Evolutionary conservation across 2,888 invertebrate species (phyloP), one percentile per base, ranked within the genome.

Genomic region (Heliconius charithonia): DNA sequence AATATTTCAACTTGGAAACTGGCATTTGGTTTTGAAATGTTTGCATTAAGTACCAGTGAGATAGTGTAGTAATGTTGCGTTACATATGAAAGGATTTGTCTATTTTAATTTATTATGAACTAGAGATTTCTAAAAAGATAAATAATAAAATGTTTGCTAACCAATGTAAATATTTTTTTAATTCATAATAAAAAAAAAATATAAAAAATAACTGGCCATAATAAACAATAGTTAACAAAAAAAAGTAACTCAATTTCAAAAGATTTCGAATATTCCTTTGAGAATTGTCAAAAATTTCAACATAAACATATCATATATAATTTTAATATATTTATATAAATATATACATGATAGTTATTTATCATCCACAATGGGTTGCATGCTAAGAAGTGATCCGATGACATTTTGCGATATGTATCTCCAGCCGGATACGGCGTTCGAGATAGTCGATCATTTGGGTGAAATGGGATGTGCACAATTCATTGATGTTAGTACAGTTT

Each of bases 351-450:
- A 12, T 19, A 41, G 6, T 4, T 59, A 25, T 41, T 74, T 25
- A 1, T 10, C 9, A 63, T 70, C 22, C n/a, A 85, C 79, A 79
- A 92, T 93, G 92, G 90, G 90, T 29, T 87, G 82, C 76, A 96
- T 98, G 96, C 97, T 97, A 86, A 96, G 98, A 77, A 98, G 98
- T 89, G 98, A 98, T 88, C 95, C 96, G 85, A 98, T 98, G 98
- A 96, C 97, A 59, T 95, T 97, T 84, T 97, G 97, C 92, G 98
- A 98, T 90, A 96, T 99, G 87, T 99, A 97, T 89, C 96, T 99
- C 81, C 99, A 98, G 89, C 97, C 98, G 4, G 99, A 99, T 91
- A 97, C 98, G 1, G 98, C 98, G 0, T 99, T 98, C 90, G 96
- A 97, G 81, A 97, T 97, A 79, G 96, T 99, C 19, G 97, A 98